A percentile compares a stretch with the other conserved stretches of the same genome.
These are phyloP conservation scores for Ceratosolen fusciceps DNA, from an alignment of 1,140 invertebrate genomes.

Conservation along the genomic window DNA sequence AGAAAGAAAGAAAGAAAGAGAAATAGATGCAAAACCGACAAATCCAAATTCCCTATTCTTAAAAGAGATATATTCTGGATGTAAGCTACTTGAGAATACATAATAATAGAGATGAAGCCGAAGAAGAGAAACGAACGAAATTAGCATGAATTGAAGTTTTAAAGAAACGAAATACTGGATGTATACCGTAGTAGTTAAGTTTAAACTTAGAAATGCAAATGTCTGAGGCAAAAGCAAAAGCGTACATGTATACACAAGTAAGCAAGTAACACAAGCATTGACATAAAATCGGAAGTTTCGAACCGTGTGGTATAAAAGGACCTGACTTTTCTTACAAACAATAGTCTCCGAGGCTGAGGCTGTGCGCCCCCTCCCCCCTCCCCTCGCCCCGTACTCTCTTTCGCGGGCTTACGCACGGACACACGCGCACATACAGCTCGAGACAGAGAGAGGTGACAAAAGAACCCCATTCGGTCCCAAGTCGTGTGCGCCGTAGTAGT, in stretches of 20 bases:
- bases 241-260: not conserved
- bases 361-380: too few species aligned
- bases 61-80: not conserved
- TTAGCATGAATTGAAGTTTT: not conserved
- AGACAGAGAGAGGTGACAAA: conserved; percentile 28
- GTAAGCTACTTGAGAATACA: not conserved
- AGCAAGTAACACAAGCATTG: conserved; percentile 10
- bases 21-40: conserved; percentile 17
- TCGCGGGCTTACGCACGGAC: conserved; percentile 18
- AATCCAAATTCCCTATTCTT: not conserved
- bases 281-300: conserved; percentile 32
- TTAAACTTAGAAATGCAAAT: conserved; percentile 37
- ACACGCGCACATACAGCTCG: too few species aligned
- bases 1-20: not conserved
- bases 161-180: not conserved
- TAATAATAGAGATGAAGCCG: not conserved
- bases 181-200: not conserved
- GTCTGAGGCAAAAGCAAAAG: conserved; percentile 21
- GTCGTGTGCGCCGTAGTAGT: too few species aligned
- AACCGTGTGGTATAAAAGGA: conserved; percentile 36
- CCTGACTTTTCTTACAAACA: conserved; percentile 46
- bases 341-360: too few species aligned
- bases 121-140: not conserved
- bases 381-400: conserved; percentile 7
- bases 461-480: conserved; percentile 37